Percentiles rank a stretch among this genome's conserved stretches.
These are phyloP conservation scores for Orthonychiurus folsomi DNA, from an alignment of 2,888 invertebrate species.

Conservation along the genomic window DNA sequence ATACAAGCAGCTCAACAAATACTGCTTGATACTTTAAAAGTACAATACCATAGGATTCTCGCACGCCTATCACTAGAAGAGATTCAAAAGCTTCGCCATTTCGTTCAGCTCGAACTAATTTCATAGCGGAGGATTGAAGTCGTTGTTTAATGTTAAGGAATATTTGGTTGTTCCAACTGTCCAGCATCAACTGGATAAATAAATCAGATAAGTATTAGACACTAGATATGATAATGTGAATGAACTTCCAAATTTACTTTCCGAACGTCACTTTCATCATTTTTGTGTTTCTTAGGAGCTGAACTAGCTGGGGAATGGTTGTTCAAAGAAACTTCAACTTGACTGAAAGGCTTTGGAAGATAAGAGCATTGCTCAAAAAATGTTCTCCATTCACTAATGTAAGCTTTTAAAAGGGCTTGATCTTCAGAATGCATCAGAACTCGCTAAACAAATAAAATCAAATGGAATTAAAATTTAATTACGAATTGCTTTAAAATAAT, in stretches of 20 bases:
- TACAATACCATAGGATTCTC: slow-evolving; percentile 91
- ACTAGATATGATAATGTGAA: too few species aligned
- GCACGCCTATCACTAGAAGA: slow-evolving; percentile 90
- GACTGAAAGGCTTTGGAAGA: slow-evolving; percentile 88
- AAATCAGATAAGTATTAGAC: slow-evolving; percentile 16
- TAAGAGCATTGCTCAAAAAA: slow-evolving; percentile 97
- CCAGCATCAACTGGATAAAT: slow-evolving; percentile 74
- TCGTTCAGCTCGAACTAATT: slow-evolving; percentile 89
- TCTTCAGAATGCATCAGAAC: slow-evolving; percentile 88
- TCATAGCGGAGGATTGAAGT: slow-evolving; percentile 92
- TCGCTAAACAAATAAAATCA: slow-evolving; percentile 46
- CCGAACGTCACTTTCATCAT: slow-evolving; percentile 83
- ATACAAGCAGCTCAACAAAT: background rate
- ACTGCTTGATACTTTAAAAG: too few species aligned
- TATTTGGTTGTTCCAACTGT: slow-evolving; percentile 96
- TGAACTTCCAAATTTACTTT: slow-evolving; percentile 52
- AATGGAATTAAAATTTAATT: background rate
- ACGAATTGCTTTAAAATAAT: background rate
- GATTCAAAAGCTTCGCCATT: slow-evolving; percentile 98
- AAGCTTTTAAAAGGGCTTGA: slow-evolving; percentile 87
- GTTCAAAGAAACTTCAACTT: slow-evolving; percentile 71
- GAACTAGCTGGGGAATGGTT: slow-evolving; percentile 50
- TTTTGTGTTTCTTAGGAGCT: slow-evolving; percentile 52
- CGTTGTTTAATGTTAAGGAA: slow-evolving; percentile 90
- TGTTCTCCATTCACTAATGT: slow-evolving; percentile 96